Percentiles rank a stretch among this genome's conserved stretches.
phyloP scores from a whole-genome alignment of 1,140 invertebrate genomes.

The Drosophila parabipectinata region DNA sequence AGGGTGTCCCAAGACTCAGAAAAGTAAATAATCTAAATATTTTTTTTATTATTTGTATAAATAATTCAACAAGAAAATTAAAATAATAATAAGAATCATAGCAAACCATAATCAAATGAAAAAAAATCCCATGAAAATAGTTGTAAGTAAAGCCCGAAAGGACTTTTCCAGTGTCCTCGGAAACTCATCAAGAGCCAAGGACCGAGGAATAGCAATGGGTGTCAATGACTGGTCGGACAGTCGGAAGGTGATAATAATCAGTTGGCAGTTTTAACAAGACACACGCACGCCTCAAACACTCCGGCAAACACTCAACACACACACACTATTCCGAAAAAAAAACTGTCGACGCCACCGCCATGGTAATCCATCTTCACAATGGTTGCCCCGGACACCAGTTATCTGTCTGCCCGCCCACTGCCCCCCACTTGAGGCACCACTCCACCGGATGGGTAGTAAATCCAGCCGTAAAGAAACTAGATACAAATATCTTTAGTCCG shows the following conservation, averaged over 20 bases:
- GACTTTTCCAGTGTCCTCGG: neutral
- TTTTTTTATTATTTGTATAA: no score
- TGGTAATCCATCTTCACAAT: conserved; percentile 79
- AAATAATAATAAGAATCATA: no score
- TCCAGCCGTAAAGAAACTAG: conserved; percentile 66
- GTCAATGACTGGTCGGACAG: conserved; percentile 68
- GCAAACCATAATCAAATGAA: no score
- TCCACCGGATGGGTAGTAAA: conserved; percentile 48
- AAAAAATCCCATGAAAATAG: no score
- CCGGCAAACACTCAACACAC: conserved; percentile 3
- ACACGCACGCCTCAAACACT: conserved; percentile 44
- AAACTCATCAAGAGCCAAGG: neutral
- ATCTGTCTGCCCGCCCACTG: conserved; percentile 15
- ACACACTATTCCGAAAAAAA: conserved; percentile 23
- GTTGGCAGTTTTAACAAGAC: conserved; percentile 77
- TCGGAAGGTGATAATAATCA: conserved; percentile 77
- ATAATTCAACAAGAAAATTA: no score
- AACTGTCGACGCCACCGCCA: conserved; percentile 56
- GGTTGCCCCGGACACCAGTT: conserved; percentile 65
- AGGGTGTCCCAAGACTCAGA: no score
- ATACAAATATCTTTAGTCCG: conserved; percentile 71
- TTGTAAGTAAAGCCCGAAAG: no score
- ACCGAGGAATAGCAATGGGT: conserved; percentile 35
- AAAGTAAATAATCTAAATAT: no score
- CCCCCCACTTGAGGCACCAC: conserved; percentile 1